phyloP scores from a whole-genome alignment of 2,888 invertebrate genomes.

The Isotomurus palustris region DNA sequence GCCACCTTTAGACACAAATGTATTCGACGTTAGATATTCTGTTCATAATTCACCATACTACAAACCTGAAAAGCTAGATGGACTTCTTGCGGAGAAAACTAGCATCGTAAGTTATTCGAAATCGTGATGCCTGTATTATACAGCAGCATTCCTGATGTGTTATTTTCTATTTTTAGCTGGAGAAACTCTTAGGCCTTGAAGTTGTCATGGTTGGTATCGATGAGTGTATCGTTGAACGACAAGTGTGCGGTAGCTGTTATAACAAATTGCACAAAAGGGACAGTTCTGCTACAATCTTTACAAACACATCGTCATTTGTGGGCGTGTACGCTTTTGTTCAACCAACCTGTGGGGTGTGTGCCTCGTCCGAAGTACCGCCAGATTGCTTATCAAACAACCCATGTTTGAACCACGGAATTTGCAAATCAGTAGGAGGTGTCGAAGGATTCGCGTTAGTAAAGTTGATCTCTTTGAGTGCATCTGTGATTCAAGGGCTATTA shows the following conservation, averaged over 20 bases:
- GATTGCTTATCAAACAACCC: slow-evolving; percentile 49
- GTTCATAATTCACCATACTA: slow-evolving; percentile 94
- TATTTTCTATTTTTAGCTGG: slow-evolving; percentile 52
- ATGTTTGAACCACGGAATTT: slow-evolving; percentile 41
- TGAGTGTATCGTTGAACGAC: slow-evolving; percentile 76
- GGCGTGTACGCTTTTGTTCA: slow-evolving; percentile 81
- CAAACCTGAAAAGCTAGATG: slow-evolving; percentile 79
- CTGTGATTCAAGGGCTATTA: no score
- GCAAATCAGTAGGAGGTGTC: slow-evolving; percentile 28
- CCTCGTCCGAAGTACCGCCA: slow-evolving; percentile 45
- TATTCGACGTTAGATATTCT: slow-evolving; percentile 81
- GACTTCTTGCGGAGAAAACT: slow-evolving; percentile 69
- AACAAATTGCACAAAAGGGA: slow-evolving; percentile 70
- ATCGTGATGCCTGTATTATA: not conserved
- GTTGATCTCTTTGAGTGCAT: not conserved
- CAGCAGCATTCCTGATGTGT: no score
- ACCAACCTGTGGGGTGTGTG: slow-evolving; percentile 56
- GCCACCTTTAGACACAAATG: slow-evolving; percentile 50
- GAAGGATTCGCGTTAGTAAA: slow-evolving; percentile 32
- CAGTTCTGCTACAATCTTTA: slow-evolving; percentile 76
- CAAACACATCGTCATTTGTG: slow-evolving; percentile 89
- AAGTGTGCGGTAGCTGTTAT: slow-evolving; percentile 66
- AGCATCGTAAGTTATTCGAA: no score
- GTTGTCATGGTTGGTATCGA: slow-evolving; percentile 87
- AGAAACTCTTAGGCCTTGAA: slow-evolving; percentile 65